phyloP scores from a whole-genome alignment of 2,888 invertebrate species.

The Dasypogon diadema region DNA sequence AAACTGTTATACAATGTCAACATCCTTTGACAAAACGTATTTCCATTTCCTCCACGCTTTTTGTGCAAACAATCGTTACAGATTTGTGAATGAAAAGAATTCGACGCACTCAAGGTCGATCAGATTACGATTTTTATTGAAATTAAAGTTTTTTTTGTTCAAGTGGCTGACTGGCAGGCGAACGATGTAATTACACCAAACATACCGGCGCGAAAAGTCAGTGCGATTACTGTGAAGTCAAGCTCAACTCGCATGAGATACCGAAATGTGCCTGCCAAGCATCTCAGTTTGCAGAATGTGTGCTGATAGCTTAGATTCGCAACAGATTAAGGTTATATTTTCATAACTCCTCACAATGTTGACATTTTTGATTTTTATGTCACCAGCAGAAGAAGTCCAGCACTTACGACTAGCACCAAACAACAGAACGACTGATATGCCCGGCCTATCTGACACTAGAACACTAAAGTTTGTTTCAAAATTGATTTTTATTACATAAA shows the following conservation, averaged over 20 bases:
- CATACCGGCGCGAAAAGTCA: constrained; percentile 33
- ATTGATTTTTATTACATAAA: constrained; percentile 37
- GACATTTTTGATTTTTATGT: constrained; percentile 32
- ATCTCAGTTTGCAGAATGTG: too few species aligned
- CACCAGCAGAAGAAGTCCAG: constrained; percentile 3
- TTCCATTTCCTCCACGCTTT: neutral
- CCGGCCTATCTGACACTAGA: neutral
- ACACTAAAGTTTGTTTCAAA: neutral
- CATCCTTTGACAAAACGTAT: neutral
- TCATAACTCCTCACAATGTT: constrained; percentile 22
- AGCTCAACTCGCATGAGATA: too few species aligned
- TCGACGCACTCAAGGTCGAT: too few species aligned
- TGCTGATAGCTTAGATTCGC: neutral
- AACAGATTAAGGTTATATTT: constrained; percentile 28
- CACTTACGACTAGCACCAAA: constrained; percentile 6
- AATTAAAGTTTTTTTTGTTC: too few species aligned
- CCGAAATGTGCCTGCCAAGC: too few species aligned
- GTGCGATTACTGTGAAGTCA: neutral
- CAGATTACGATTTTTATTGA: too few species aligned
- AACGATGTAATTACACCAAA: neutral
- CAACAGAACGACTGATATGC: neutral
- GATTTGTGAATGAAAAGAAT: neutral
- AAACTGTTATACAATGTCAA: neutral
- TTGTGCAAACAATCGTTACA: neutral
- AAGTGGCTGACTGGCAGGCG: too few species aligned